Evolutionary conservation across 2,797 vertebrate species (phyloP).

Genomic region (Sebastes elongatus): DNA sequence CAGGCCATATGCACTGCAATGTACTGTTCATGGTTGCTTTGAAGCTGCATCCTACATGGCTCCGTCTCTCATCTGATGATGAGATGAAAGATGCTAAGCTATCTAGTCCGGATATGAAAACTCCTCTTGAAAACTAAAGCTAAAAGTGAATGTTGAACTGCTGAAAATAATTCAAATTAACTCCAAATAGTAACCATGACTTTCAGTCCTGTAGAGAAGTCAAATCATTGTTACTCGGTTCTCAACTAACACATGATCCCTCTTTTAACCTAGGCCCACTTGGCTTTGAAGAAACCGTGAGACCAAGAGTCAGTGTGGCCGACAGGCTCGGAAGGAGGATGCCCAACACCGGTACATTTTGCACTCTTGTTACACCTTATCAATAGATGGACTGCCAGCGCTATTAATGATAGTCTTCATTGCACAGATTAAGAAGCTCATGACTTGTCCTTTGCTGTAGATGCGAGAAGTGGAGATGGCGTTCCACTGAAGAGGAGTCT

Average conservation of each 20-base stretch:
- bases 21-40: neutral
- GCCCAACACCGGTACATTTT: constrained; percentile 52
- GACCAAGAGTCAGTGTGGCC: constrained; percentile 50
- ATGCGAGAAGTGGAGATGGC: constrained; percentile 50
- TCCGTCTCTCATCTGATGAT: neutral
- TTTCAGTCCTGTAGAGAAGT: neutral
- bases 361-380: neutral
- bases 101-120: neutral
- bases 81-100: neutral
- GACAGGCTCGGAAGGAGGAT: constrained; percentile 74
- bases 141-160: neutral
- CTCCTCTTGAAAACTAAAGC: neutral
- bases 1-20: neutral
- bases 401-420: neutral
- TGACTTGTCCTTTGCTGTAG: constrained; percentile 44
- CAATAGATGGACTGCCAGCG: neutral
- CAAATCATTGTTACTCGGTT: neutral
- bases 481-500: constrained; percentile 83
- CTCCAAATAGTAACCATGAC: neutral
- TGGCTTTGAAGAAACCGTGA: constrained; percentile 47
- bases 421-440: neutral
- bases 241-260: neutral
- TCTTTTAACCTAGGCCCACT: constrained; percentile 27
- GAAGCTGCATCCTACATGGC: neutral
- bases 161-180: neutral